Base-by-base conservation (phyloP, 1,140 invertebrate genomes). In the Sitophilus oryzae region DNA sequence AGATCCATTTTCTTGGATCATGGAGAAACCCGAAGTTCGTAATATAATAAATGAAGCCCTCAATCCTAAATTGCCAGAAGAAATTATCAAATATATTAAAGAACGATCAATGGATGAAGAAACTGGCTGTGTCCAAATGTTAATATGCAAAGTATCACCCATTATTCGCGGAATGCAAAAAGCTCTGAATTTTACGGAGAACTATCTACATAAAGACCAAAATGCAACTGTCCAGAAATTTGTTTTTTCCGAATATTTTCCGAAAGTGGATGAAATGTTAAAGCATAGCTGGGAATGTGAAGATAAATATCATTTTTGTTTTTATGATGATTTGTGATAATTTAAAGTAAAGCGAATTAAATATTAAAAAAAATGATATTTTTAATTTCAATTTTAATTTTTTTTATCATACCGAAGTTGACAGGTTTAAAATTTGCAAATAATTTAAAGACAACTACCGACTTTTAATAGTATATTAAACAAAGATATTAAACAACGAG, bases 111-210 rank as follows among this genome's bases (percentile, higher is more conserved):
- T 74, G 1, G 74, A 73, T 6, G 77, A 80, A 46, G 79, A 82
- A 57, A 82, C 78, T 0, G 77, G 79, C 34, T 91, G 88, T 61
- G 73, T 90, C 1, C 80, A 83, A 68, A 71, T 89, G 11, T 66
- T 91, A 9, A 70, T 90, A 48, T 91, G 89, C 66, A 90, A 89
- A 72, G 79, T 79, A 37, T 79, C 82, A 1, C 87, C 87, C 1
- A 79, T 90, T 34, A 80, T 91, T 55, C 79, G 74, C 70, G 82
- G 82, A 45, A 86, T 87, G 75, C 88, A 91, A 68, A 76, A 77
- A 22, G 78, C 82, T 1, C 25, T 56, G 14, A 44, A 14, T 9
- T 8, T n/a, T 11, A n/a, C 35, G 38, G 34, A 38, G 15, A 36
- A 44, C 5, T 20, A 15, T 37, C n/a, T 6, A 3, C 18, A 66